Evolutionary conservation across 2,113 vertebrate species (phyloP).

Genomic region (Lota lota): DNA sequence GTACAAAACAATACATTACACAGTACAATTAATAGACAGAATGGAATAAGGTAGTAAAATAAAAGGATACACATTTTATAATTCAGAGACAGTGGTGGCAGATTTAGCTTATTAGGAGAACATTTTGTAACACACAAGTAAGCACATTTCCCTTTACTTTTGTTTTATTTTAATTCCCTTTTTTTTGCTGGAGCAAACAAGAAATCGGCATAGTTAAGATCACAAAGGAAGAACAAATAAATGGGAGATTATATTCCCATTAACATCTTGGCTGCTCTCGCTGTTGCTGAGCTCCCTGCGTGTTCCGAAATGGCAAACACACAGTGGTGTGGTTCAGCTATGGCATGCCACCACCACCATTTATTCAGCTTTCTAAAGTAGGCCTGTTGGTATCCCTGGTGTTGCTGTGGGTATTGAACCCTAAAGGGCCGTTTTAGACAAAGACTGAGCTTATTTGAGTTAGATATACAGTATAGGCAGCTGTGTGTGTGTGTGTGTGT

Average conservation of each 20-base stretch:
- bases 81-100: too few relatives aligned
- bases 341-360: slow-evolving; percentile 13
- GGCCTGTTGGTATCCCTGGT: slow-evolving; percentile 21
- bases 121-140: too few relatives aligned
- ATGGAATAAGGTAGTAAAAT: too few relatives aligned
- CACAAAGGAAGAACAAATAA: slow-evolving; percentile 51
- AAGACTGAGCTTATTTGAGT: slow-evolving; percentile 33
- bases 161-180: too few relatives aligned
- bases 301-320: slow-evolving; percentile 44
- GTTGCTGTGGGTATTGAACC: slow-evolving; percentile 41
- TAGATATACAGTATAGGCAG: slow-evolving; percentile 35
- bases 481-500: slow-evolving; percentile 47
- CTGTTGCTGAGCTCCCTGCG: slow-evolving; percentile 46
- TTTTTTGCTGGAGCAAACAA: too few relatives aligned
- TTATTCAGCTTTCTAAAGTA: not conserved
- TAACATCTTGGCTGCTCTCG: slow-evolving; percentile 63
- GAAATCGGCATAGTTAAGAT: too few relatives aligned
- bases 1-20: too few relatives aligned
- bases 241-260: slow-evolving; percentile 62
- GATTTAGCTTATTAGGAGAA: too few relatives aligned
- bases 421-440: slow-evolving; percentile 29
- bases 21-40: too few relatives aligned
- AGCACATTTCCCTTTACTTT: too few relatives aligned
- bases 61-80: too few relatives aligned
- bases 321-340: too few relatives aligned